Evolutionary conservation across 2,113 vertebrate genomes (phyloP).

Genomic region (Cryptoleucopteryx plumbea): DNA sequence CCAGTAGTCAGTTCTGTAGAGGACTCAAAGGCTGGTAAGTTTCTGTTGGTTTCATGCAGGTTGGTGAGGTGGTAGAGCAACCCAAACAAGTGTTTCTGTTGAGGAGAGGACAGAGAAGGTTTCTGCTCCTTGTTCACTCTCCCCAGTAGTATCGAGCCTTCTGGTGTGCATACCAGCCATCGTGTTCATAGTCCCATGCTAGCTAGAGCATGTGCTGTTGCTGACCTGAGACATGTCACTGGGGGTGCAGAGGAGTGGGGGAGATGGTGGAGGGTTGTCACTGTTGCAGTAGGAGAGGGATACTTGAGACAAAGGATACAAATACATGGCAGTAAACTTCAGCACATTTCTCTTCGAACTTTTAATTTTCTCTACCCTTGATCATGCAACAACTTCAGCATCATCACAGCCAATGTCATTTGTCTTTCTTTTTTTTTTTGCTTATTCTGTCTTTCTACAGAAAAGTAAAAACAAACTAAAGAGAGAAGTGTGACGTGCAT

Average conservation of each 20-base stretch:
- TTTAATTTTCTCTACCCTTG: neutral
- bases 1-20: neutral
- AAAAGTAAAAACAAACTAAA: neutral
- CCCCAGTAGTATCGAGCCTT: neutral
- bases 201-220: neutral
- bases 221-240: neutral
- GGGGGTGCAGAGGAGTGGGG: neutral
- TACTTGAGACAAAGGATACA: neutral
- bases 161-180: neutral
- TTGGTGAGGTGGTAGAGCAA: neutral
- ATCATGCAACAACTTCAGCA: neutral
- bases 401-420: neutral
- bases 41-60: neutral
- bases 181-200: fast-evolving
- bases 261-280: neutral
- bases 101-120: neutral
- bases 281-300: neutral
- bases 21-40: neutral
- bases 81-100: neutral
- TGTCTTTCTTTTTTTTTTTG: neutral
- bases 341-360: neutral
- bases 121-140: neutral
- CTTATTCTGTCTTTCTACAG: neutral
- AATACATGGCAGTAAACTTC: neutral
- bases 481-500: neutral